Conservation (phyloP, 2,113 vertebrate genomes). For the Carassius carassius region DNA sequence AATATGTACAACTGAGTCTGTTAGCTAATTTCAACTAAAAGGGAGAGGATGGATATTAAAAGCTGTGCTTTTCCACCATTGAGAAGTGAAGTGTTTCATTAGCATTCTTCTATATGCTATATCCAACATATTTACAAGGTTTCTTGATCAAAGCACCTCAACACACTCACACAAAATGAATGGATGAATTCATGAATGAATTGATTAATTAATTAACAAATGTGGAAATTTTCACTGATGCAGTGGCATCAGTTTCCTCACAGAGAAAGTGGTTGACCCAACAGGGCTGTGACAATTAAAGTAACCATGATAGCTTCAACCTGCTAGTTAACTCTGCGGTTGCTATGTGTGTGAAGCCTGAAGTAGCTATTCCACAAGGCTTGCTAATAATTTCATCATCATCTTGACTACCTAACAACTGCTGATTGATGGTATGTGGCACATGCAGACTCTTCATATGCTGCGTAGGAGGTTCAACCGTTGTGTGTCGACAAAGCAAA, state of each 20-base stretch:
- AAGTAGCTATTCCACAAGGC: neutral
- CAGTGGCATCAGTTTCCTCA: neutral
- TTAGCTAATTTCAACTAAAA: neutral
- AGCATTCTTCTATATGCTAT: too few species aligned
- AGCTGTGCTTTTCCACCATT: neutral
- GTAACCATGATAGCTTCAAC: neutral
- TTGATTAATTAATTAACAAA: neutral
- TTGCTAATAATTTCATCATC: slow-evolving; percentile 24
- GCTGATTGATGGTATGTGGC: slow-evolving; percentile 27
- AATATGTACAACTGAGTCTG: neutral
- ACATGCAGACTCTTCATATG: neutral
- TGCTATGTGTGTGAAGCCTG: slow-evolving; percentile 3
- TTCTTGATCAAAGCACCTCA: neutral
- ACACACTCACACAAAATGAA: too few species aligned
- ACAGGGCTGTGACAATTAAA: neutral
- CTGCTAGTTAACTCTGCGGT: slow-evolving; percentile 23
- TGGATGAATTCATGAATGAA: too few species aligned
- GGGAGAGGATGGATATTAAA: neutral
- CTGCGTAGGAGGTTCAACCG: slow-evolving; percentile 8
- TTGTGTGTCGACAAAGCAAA: slow-evolving; percentile 14
- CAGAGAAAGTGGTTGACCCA: slow-evolving; percentile 5
- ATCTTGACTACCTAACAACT: slow-evolving; percentile 21
- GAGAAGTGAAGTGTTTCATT: neutral
- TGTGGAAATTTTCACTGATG: neutral
- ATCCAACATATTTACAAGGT: slow-evolving; percentile 17